phyloP scores from a whole-genome alignment of 2,888 invertebrate species.

The Gryllus longicercus region DNA sequence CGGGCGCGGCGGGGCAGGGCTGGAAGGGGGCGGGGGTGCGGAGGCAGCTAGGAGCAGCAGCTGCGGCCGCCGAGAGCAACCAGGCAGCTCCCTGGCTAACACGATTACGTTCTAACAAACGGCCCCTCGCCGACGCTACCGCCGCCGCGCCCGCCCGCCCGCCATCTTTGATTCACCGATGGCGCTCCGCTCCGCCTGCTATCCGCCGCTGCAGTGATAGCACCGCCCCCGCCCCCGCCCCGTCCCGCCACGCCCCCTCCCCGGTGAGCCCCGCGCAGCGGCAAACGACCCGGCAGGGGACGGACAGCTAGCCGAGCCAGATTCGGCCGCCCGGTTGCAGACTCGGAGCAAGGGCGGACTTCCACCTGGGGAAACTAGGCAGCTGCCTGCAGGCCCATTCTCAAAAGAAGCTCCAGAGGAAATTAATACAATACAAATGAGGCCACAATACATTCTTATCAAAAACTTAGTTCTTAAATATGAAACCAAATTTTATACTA shows the following conservation, averaged over 20 bases:
- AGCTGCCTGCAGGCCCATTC: too few species aligned
- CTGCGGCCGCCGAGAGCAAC: slow-evolving; percentile 8
- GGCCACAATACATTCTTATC: too few species aligned
- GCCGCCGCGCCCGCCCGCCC: not conserved
- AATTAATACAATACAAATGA: too few species aligned
- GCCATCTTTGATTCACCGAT: slow-evolving; percentile 17
- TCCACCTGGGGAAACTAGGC: too few species aligned
- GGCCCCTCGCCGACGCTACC: not conserved
- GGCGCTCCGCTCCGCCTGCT: slow-evolving; percentile 5
- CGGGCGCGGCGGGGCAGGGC: not conserved
- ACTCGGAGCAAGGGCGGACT: too few species aligned
- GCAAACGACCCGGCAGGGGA: not conserved
- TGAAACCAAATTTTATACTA: too few species aligned
- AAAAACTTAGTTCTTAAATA: too few species aligned
- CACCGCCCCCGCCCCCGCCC: not conserved
- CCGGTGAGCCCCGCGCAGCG: not conserved
- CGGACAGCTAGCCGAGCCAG: not conserved
- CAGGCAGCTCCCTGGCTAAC: slow-evolving; percentile 6
- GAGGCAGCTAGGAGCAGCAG: not conserved
- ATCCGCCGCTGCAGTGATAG: not conserved
- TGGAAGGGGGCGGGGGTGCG: not conserved
- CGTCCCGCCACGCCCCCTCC: not conserved
- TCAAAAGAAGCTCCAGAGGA: too few species aligned
- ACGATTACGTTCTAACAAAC: not conserved
- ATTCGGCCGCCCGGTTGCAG: not conserved